Conservation (phyloP, 2,888 invertebrate genomes). For the Cybosia mesomella region DNA sequence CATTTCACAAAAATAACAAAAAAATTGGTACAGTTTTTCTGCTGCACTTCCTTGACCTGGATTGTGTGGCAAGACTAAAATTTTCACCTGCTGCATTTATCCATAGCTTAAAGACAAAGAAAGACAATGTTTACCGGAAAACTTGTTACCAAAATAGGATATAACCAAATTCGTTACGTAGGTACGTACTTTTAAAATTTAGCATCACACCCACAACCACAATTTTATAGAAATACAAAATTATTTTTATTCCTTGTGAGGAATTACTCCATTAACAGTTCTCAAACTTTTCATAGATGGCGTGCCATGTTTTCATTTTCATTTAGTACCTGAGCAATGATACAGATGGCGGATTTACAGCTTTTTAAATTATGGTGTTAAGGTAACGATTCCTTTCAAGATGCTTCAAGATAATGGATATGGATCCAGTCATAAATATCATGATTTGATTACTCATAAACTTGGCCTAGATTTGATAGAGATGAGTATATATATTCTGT, state of each 20-base stretch:
- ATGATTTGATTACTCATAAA: neutral
- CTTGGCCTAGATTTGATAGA: neutral
- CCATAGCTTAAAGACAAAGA: slow-evolving; percentile 14
- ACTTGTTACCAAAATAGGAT: neutral
- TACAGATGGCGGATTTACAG: slow-evolving; percentile 5
- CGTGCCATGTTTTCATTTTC: neutral
- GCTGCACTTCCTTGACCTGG: slow-evolving; percentile 82
- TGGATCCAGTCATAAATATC: neutral
- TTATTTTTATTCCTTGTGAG: neutral
- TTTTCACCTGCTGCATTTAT: slow-evolving; percentile 38
- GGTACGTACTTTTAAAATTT: neutral
- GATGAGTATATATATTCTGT: neutral
- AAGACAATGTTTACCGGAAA: neutral
- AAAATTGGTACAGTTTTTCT: slow-evolving; percentile 68
- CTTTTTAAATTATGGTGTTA: neutral
- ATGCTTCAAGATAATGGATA: too few species aligned
- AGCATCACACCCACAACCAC: too few species aligned
- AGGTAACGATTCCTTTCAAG: too few species aligned
- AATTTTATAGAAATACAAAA: too few species aligned
- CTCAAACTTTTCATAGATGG: neutral
- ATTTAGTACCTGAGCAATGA: neutral
- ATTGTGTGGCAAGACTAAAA: slow-evolving; percentile 66
- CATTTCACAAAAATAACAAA: slow-evolving; percentile 73
- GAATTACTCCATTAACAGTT: neutral
- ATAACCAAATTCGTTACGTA: too few species aligned